These are phyloP conservation scores for Uria lomvia DNA, from an alignment of 2,113 vertebrate species.

Conservation along the genomic window DNA sequence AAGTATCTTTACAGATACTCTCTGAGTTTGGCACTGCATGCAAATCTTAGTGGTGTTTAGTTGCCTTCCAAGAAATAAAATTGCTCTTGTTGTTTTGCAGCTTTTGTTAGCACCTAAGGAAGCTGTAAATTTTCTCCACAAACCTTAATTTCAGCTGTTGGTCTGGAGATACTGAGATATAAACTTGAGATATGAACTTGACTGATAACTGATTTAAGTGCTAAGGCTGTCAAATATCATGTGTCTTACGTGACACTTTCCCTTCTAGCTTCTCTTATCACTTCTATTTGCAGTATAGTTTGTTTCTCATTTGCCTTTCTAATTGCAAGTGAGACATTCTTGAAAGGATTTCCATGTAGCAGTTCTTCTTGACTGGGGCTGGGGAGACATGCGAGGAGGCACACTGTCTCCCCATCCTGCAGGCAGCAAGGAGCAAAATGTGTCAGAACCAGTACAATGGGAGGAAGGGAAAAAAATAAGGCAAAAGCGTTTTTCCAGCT, in stretches of 20 bases:
- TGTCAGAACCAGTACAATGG: not conserved
- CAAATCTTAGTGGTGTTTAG: not conserved
- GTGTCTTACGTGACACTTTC: not conserved
- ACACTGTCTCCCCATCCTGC: rapidly evolving
- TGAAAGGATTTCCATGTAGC: constrained; percentile 6
- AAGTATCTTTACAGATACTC: not conserved
- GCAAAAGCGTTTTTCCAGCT: not conserved
- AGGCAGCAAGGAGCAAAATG: not conserved
- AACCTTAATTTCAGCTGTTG: not conserved
- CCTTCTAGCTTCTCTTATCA: not conserved
- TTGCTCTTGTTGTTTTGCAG: not conserved
- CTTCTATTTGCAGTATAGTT: not conserved
- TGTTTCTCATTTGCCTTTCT: constrained; percentile 14
- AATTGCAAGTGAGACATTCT: not conserved
- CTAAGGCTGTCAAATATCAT: not conserved
- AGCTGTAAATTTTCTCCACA: not conserved
- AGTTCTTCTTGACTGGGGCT: not conserved
- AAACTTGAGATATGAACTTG: not conserved
- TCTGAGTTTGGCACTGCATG: not conserved
- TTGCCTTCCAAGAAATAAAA: not conserved
- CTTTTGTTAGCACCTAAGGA: not conserved
- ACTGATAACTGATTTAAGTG: constrained; percentile 6
- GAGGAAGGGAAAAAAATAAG: not conserved
- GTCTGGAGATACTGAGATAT: not conserved
- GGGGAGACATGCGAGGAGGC: not conserved